Evolutionary conservation across 2,113 vertebrate genomes (phyloP).

Genomic region (Uria aalge): DNA sequence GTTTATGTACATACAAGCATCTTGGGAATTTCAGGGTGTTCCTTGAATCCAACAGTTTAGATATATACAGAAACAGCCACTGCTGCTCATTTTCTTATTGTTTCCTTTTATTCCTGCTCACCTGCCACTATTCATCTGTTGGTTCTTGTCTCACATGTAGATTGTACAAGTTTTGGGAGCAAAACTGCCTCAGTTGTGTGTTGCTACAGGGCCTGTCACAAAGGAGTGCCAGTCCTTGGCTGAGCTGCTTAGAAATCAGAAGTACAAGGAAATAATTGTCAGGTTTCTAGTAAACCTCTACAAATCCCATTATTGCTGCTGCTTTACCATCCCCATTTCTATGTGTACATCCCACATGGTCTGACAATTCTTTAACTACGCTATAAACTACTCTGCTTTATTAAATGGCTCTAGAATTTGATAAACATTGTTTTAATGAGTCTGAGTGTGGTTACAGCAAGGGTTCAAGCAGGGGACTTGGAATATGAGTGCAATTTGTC

Average conservation of each 20-base stretch:
- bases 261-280: background rate
- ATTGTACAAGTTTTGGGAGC: background rate
- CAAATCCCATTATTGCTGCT: background rate
- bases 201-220: background rate
- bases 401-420: background rate
- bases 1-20: background rate
- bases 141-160: background rate
- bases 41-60: accelerated
- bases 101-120: background rate
- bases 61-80: background rate
- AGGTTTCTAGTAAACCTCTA: background rate
- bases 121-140: background rate
- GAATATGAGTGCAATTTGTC: background rate
- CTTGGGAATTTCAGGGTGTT: background rate
- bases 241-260: background rate
- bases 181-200: background rate
- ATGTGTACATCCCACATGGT: background rate
- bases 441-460: background rate
- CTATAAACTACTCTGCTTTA: background rate
- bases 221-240: background rate
- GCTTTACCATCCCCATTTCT: background rate
- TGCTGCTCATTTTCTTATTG: background rate
- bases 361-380: background rate
- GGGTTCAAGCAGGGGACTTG: background rate
- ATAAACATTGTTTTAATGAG: background rate